Evolutionary conservation across 2,113 vertebrate species (phyloP).

Genomic region (Microtus montanus): DNA sequence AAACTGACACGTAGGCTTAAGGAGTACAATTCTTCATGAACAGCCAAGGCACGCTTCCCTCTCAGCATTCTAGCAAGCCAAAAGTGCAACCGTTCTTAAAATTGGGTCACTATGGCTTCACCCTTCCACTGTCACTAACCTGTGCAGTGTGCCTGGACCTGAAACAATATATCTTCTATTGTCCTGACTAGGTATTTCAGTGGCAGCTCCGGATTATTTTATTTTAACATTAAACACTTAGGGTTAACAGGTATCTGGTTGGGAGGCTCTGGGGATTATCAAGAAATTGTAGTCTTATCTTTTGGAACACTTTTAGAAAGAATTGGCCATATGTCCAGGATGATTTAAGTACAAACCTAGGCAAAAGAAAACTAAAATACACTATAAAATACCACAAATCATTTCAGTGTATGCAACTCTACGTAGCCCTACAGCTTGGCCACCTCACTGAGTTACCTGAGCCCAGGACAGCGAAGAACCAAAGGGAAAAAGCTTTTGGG

Average conservation of each 20-base stretch:
- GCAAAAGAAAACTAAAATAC: background rate
- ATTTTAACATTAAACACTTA: slow-evolving; percentile 5
- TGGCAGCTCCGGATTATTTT: background rate
- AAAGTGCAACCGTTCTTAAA: background rate
- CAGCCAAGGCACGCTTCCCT: background rate
- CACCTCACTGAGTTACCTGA: background rate
- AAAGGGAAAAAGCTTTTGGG: background rate
- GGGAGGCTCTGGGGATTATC: background rate
- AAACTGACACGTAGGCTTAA: slow-evolving; percentile 26
- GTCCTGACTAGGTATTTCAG: background rate
- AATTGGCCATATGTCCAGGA: background rate
- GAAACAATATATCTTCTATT: background rate
- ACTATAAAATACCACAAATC: background rate
- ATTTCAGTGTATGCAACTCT: background rate
- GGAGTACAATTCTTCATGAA: background rate
- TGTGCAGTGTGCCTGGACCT: background rate
- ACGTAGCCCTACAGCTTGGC: background rate
- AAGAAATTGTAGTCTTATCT: slow-evolving; percentile 10
- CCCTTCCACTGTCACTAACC: background rate
- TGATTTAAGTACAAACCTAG: background rate
- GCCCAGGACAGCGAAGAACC: background rate
- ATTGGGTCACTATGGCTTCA: background rate
- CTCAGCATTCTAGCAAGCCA: background rate
- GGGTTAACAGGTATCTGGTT: background rate
- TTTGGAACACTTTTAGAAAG: background rate